These are phyloP conservation scores for Biston betularia DNA, from an alignment of 2,888 invertebrate genomes.

Conservation along the genomic window DNA sequence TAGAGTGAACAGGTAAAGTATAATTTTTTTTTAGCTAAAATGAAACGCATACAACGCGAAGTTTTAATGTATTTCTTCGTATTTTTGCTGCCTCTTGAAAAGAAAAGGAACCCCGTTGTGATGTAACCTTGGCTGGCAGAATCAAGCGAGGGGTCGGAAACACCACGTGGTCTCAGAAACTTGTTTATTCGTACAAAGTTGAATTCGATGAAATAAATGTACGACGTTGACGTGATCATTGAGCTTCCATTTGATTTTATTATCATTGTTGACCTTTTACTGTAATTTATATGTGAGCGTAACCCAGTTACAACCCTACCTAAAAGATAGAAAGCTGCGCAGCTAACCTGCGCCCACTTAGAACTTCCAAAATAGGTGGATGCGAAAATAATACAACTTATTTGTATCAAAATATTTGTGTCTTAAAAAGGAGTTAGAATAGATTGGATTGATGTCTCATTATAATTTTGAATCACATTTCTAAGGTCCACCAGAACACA, in stretches of 20 bases:
- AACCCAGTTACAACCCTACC: constrained; percentile 32
- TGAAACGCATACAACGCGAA: too few species aligned
- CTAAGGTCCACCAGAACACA: too few species aligned
- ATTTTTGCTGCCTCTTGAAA: neutral
- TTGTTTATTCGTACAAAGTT: neutral
- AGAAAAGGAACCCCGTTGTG: neutral
- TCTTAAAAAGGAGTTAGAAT: too few species aligned
- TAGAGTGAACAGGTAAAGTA: too few species aligned
- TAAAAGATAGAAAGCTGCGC: constrained; percentile 18
- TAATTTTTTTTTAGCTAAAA: too few species aligned
- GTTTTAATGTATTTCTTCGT: neutral
- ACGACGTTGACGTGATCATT: neutral
- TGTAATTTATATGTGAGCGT: constrained; percentile 17
- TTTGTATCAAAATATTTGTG: neutral
- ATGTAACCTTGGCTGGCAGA: constrained; percentile 5
- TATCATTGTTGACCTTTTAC: too few species aligned
- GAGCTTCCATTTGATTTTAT: too few species aligned
- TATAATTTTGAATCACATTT: too few species aligned
- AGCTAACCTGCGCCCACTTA: constrained; percentile 20
- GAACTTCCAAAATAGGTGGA: constrained; percentile 3
- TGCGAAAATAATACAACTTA: neutral
- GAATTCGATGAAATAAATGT: neutral
- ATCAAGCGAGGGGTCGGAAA: constrained; percentile 3
- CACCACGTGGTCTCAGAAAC: constrained; percentile 2
- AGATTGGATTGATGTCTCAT: too few species aligned